Base-by-base conservation (phyloP, 2,797 vertebrate genomes). In the Acanthurus leucopareius region DNA sequence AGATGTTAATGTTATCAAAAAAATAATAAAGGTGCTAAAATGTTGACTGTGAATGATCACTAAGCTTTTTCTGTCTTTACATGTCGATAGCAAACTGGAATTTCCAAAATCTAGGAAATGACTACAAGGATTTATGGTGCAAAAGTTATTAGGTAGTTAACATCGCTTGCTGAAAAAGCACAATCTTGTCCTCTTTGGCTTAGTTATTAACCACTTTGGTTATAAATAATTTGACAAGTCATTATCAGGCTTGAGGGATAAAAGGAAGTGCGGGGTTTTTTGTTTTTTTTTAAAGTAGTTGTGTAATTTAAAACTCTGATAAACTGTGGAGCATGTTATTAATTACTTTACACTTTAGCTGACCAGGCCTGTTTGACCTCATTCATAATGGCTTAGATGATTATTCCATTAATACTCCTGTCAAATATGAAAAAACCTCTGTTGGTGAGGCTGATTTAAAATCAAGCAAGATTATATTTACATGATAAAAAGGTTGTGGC, bases 331-430 rank as follows among this genome's bases (percentile, higher is more conserved):
- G 69, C 19, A 19, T 75, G 79, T 81, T 69, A 83, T 88, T 83
- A 79, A 88, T 86, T 84, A 86, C 59, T 77, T 82, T 66, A 70
- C 79, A 63, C 82, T 82, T 85, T 17, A 79, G 75, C 72, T 78
- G 66, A 66, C 47, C 70, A 72, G 62, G 52, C 58, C 19, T 3
- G 56, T 59, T 65, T 83, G 79, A 85, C 75, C 83, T 89, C 69
- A 80, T 89, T 87, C 60, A 75, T 76, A 77, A 86, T 69, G 47
- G 56, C 67, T 73, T 38, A 15, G 58, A 63, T 80, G 68, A 83
- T 88, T 80, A 84, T 85, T 83, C 62, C 52, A 77, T 86, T 79
- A 88, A 82, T 84, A 78, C 66, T 51, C 77, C 51, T 73, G 75
- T 84, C 81, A 76, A 62, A 83, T 68, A 47, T 59, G 67, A 28